A percentile compares a stretch with the other conserved stretches of the same genome.
Conservation (phyloP, 1,140 invertebrate genomes). For the Homalodisca vitripennis region DNA sequence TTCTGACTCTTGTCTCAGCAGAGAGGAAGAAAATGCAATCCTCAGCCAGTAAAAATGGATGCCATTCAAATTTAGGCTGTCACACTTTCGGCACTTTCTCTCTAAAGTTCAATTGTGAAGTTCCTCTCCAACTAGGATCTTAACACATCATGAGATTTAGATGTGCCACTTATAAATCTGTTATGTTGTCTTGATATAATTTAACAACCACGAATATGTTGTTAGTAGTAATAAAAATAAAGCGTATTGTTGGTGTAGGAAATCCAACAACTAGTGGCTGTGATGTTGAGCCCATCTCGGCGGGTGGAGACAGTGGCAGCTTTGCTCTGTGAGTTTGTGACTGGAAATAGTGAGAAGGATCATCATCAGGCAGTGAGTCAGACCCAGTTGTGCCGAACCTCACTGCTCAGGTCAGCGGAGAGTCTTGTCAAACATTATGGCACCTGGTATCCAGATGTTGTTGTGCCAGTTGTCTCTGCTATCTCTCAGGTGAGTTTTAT, state of each 20-base stretch:
- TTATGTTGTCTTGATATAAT: too few relatives aligned
- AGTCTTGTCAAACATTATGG: slow-evolving; percentile 48
- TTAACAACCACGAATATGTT: too few relatives aligned
- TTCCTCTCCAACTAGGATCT: too few relatives aligned
- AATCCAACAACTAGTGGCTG: not conserved
- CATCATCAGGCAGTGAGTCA: not conserved
- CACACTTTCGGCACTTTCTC: too few relatives aligned
- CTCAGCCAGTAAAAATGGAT: too few relatives aligned
- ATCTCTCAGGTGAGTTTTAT: slow-evolving; percentile 59
- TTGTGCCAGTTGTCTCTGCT: slow-evolving; percentile 58
- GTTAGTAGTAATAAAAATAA: too few relatives aligned
- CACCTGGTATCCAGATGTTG: slow-evolving; percentile 64
- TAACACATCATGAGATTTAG: too few relatives aligned
- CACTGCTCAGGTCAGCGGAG: not conserved
- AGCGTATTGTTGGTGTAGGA: not conserved
- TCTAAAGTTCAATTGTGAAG: too few relatives aligned
- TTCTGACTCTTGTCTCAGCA: too few relatives aligned
- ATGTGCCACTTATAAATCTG: too few relatives aligned
- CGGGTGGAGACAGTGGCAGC: slow-evolving; percentile 1
- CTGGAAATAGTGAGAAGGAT: not conserved
- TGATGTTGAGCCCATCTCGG: not conserved
- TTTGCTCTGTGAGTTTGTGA: not conserved
- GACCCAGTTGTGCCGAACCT: not conserved
- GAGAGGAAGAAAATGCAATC: too few relatives aligned
- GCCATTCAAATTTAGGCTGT: too few relatives aligned